phyloP scores from a whole-genome alignment of 2,797 vertebrate genomes.

The Clarias platycephalus region DNA sequence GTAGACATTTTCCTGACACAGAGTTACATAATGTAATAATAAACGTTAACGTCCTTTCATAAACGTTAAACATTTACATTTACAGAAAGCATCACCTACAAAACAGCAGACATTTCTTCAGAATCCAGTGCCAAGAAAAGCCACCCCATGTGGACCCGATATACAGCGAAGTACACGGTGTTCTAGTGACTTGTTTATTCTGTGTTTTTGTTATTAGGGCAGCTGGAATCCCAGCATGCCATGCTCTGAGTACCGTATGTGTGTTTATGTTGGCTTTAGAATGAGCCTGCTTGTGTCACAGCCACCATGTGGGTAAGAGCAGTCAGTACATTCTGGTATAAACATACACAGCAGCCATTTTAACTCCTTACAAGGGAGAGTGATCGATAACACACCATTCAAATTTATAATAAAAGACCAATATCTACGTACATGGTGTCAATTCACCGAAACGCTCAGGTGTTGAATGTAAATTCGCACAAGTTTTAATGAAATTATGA shows the following conservation, averaged over 20 bases:
- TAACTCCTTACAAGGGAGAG: neutral
- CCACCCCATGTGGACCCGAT: neutral
- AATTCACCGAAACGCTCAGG: neutral
- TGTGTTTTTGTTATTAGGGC: neutral
- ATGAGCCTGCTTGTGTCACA: neutral
- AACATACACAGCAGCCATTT: neutral
- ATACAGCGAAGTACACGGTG: neutral
- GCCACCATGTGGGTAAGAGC: neutral
- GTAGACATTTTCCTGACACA: neutral
- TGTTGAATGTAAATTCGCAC: neutral
- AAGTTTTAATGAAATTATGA: neutral
- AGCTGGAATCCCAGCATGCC: conserved; percentile 7
- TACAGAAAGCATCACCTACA: neutral
- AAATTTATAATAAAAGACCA: neutral
- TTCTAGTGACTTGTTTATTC: neutral
- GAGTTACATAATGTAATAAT: neutral
- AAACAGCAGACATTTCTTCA: neutral
- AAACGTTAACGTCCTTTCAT: no score
- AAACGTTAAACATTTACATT: neutral
- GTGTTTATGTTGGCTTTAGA: neutral
- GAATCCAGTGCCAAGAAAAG: neutral
- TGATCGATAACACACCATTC: neutral
- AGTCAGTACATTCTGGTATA: neutral
- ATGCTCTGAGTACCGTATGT: neutral
- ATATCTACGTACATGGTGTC: neutral